These are phyloP conservation scores for Leucosticte australis DNA, from an alignment of 2,113 vertebrate genomes.

Conservation along the genomic window DNA sequence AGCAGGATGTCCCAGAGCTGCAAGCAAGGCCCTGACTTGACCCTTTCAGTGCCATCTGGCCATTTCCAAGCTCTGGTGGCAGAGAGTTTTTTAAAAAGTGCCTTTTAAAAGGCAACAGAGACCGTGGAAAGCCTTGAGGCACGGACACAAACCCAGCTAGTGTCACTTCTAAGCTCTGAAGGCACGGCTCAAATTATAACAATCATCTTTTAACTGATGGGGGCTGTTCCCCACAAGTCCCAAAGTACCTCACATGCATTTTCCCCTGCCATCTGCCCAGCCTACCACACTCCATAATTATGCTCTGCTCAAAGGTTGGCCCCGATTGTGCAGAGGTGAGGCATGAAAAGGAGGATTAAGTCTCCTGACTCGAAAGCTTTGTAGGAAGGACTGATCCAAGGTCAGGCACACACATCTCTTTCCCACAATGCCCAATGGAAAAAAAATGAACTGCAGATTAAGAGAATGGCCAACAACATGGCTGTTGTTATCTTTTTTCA, in stretches of 20 bases:
- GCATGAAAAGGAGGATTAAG: slow-evolving; percentile 61
- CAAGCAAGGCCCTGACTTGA: neutral
- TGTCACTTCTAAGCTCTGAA: neutral
- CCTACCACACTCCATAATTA: slow-evolving; percentile 3
- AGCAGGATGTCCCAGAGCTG: neutral
- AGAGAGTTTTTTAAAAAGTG: neutral
- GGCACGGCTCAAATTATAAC: neutral
- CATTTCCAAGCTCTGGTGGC: neutral
- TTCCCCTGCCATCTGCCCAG: slow-evolving; percentile 47
- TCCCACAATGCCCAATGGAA: slow-evolving; percentile 10
- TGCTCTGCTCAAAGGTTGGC: slow-evolving; percentile 28
- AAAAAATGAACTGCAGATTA: neutral
- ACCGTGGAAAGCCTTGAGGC: neutral
- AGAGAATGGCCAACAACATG: neutral
- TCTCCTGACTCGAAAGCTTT: slow-evolving; percentile 28
- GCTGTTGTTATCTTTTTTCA: neutral
- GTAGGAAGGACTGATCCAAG: slow-evolving; percentile 48
- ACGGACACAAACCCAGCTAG: neutral
- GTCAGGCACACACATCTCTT: slow-evolving; percentile 28
- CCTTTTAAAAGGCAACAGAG: neutral
- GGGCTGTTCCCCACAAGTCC: neutral
- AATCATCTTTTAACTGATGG: neutral
- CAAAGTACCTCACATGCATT: neutral
- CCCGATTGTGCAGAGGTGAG: slow-evolving; percentile 51
- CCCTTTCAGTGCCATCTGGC: neutral